Percentiles rank a stretch among this genome's conserved stretches.
Conservation (phyloP, 2,113 vertebrate species). For the Cyprinus carpio region DNA sequence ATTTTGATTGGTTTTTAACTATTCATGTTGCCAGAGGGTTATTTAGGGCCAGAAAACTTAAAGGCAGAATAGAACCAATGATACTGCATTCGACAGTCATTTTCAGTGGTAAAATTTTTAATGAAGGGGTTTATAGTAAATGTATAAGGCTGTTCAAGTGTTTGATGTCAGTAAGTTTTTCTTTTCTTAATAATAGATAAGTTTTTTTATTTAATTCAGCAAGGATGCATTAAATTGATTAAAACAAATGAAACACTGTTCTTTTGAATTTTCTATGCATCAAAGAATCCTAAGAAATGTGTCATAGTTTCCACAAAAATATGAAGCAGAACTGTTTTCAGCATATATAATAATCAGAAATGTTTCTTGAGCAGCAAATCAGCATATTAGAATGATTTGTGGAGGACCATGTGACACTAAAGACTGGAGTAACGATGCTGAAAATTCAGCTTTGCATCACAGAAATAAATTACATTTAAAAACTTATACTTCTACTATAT, state of each 20-base stretch:
- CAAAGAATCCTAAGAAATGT: too few species aligned
- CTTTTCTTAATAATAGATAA: too few species aligned
- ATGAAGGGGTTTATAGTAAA: neutral
- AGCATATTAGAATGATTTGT: neutral
- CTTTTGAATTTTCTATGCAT: too few species aligned
- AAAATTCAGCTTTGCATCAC: neutral
- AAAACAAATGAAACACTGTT: too few species aligned
- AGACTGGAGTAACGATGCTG: neutral
- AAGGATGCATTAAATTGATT: too few species aligned
- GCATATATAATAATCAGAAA: too few species aligned
- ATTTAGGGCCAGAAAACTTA: constrained; percentile 18
- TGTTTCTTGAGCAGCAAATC: neutral
- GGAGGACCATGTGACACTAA: neutral
- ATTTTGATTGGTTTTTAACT: constrained; percentile 68
- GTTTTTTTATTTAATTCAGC: too few species aligned
- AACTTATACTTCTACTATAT: too few species aligned
- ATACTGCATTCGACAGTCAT: constrained; percentile 51
- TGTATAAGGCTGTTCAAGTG: neutral
- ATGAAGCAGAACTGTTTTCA: neutral
- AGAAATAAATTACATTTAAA: neutral
- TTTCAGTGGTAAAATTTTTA: neutral
- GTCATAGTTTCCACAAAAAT: too few species aligned
- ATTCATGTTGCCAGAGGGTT: constrained; percentile 66
- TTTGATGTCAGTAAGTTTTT: too few species aligned
- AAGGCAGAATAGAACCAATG: constrained; percentile 52